phyloP scores from a whole-genome alignment of 2,113 vertebrate species.

The Hydrolagus affinis region DNA sequence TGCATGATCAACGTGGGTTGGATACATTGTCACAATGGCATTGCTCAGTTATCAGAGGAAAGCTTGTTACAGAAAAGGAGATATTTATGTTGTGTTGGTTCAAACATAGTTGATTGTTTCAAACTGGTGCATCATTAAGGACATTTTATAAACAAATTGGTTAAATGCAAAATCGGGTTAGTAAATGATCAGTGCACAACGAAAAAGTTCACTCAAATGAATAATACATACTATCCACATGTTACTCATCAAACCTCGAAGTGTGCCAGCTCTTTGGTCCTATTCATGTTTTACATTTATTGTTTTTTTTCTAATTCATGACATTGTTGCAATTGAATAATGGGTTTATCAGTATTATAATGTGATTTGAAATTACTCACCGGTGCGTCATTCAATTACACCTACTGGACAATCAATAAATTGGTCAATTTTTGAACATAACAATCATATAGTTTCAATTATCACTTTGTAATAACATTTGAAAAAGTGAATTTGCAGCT shows the following conservation, averaged over 20 bases:
- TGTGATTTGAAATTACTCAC: background rate
- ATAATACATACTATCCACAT: no score
- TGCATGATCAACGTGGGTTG: background rate
- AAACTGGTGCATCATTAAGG: background rate
- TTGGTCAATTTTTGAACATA: background rate
- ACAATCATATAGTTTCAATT: background rate
- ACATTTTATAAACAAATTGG: no score
- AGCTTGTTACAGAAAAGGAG: constrained; percentile 25
- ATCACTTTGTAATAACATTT: no score
- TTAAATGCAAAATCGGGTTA: no score
- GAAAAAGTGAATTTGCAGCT: background rate
- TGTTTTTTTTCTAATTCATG: background rate
- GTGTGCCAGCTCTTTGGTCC: no score
- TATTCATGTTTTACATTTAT: background rate
- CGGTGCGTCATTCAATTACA: background rate
- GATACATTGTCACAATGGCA: constrained; percentile 23
- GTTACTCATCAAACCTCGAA: no score
- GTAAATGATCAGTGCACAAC: no score
- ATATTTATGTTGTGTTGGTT: constrained; percentile 13
- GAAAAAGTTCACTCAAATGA: no score
- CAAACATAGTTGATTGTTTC: background rate
- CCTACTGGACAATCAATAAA: background rate
- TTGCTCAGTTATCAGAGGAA: background rate
- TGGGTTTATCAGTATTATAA: background rate
- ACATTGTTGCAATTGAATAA: background rate